Evolutionary conservation across 2,888 invertebrate species (phyloP), one percentile per base, ranked within the genome.

Genomic region (Xestia c-nigrum): DNA sequence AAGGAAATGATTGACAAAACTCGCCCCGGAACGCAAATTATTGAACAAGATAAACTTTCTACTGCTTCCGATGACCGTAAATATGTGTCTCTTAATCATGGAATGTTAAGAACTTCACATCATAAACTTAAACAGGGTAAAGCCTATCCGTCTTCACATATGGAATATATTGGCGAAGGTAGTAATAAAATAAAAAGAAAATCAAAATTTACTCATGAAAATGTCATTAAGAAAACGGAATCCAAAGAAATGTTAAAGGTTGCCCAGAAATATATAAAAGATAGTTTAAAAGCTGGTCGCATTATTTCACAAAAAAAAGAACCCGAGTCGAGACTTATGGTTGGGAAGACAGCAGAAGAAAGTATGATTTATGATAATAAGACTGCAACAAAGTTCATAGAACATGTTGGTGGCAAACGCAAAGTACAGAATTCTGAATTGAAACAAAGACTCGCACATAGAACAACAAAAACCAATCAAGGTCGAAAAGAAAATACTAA

Each of bases 111-210:
- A 59, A 82, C 87, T 50, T 89, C 90, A 5, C 80, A 87, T 40
- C 83, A 90, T 70, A 92, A 90, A 83, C 76, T 90, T n/a, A 90
- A 84, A 81, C 80, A 82, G 46, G 86, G 88, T 40, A 87, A 89
- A 75, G 76, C 74, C 12, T 73, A 69, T 47, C 74, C 88, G 40
- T 84, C 81, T 55, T 84, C 86, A 46, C 89, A 78, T 71, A 82
- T 90, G 10, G 80, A 87, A 69, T 81, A 78, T 83, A 47, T 89
- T 57, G 83, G 83, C 9, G 85, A 84, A 74, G 85, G 85, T 24
- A 64, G 64, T 40, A 74, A 46, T 40, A 72, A 59, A 66, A 55
- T 21, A 80, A 4, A 50, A 10, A 63, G 12, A 43, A 77, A 69
- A 74, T 31, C 52, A 21, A 74, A 85, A 38, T 12, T 43, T n/a